Evolutionary conservation across 2,113 vertebrate genomes (phyloP).

Genomic region (Orcinus orca): DNA sequence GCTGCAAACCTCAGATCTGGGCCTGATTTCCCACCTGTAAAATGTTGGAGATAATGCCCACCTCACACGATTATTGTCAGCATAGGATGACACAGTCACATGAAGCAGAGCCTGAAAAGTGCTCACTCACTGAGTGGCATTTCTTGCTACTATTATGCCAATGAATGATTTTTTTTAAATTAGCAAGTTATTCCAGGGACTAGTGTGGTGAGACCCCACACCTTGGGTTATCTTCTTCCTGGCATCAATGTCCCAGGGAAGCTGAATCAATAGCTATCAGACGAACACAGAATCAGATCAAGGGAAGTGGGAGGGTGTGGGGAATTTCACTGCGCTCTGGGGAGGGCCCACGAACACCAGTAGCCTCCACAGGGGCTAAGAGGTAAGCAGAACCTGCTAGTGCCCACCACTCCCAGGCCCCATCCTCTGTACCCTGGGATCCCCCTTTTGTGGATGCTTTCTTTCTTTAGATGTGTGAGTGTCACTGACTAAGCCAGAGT

Average conservation of each 20-base stretch:
- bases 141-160: background rate
- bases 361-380: background rate
- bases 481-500: background rate
- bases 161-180: background rate
- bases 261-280: background rate
- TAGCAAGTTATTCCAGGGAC: background rate
- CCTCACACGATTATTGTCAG: background rate
- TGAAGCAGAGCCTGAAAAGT: background rate
- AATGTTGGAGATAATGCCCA: background rate
- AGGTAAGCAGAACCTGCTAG: background rate
- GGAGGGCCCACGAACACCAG: background rate
- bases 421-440: fast-evolving
- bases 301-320: background rate
- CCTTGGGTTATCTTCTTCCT: background rate
- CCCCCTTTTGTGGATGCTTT: background rate
- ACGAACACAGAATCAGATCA: background rate
- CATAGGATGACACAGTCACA: fast-evolving
- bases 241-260: background rate
- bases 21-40: too few relatives aligned
- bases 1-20: background rate
- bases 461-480: background rate
- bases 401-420: background rate
- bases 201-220: background rate
- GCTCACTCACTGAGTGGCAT: background rate
- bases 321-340: background rate